A percentile compares a stretch with the other conserved stretches of the same genome.
phyloP scores from a whole-genome alignment of 2,113 vertebrate genomes.

The Fulica atra region DNA sequence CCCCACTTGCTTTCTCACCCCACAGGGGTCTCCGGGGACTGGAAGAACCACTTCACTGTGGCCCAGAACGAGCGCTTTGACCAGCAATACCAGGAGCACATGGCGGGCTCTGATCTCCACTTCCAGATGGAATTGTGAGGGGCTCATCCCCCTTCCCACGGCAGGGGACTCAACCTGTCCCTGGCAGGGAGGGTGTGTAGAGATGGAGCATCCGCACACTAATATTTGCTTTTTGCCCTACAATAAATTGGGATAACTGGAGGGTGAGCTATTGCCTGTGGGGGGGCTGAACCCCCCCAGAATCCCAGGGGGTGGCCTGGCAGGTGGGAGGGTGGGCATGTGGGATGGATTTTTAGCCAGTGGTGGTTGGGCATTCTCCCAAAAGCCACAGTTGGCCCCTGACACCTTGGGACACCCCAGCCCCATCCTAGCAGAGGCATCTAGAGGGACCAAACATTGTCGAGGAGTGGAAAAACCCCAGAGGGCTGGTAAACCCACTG shows the following conservation, averaged over 20 bases:
- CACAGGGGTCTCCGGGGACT: constrained; percentile 66
- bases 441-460: fast-evolving
- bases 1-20: neutral
- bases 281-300: neutral
- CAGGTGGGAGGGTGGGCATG: neutral
- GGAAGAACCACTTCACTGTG: constrained; percentile 75
- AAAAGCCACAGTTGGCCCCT: neutral
- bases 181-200: fast-evolving
- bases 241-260: neutral
- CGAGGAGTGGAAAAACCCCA: neutral
- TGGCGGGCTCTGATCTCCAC: constrained; percentile 39
- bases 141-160: neutral
- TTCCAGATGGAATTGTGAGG: constrained; percentile 60
- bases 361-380: neutral
- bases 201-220: neutral
- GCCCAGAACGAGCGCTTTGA: constrained; percentile 68
- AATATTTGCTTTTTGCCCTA: neutral
- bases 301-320: fast-evolving
- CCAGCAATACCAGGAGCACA: constrained; percentile 58
- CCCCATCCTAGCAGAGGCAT: neutral
- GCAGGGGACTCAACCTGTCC: neutral
- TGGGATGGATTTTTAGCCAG: neutral
- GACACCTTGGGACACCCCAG: neutral
- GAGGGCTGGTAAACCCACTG: fast-evolving
- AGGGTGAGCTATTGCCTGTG: neutral